Evolutionary conservation across 2,888 invertebrate genomes (phyloP), one percentile per base, ranked within the genome.

Genomic region (Pyrrhosoma nymphula): DNA sequence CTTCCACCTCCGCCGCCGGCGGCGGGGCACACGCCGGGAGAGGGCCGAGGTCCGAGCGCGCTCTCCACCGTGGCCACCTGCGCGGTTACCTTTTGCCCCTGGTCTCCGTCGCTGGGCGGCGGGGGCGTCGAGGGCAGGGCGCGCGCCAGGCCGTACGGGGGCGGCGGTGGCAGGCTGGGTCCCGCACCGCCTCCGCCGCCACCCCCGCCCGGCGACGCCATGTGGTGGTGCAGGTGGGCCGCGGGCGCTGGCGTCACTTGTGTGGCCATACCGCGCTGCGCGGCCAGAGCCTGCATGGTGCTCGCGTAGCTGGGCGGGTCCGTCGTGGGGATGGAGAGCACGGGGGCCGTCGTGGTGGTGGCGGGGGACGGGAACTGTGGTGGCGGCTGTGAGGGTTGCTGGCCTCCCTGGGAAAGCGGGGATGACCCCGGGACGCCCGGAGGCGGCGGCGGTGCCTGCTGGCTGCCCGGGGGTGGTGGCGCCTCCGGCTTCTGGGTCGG

Each of bases 241-340:
- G 96, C 95, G 69, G 93, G 93, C 63, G 93, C 93, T 93, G 95
- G 95, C 95, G 95, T 95, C 95, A 93, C 96, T 39, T 69, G 93
- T 18, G 93, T 75, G 16, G 60, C 93, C 35, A 95, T 95, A 56
- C 98, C 98, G 95, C 98, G 97, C 96, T 98, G 98, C 95, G 98
- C 98, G 18, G 98, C 98, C 95, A 98, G 97, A 35, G 98, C 98
- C 97, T 98, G 98, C 98, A 99, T 99, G 90, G 99, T 99, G 96
- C 98, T 99, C 26, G 99, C 99, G 97, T 99, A 99, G 96, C 99
- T 99, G 14, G 99, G 99, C 0, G 99, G 99, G 96, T 99, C 99
- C 82, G 98, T 98, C 89, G 98, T 98, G n/a, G 96, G 97, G 39
- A 93, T 93, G 47, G 93, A 93, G 47, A 93, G 69, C 82, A 96